Evolutionary conservation across 2,113 vertebrate genomes (phyloP), one percentile per base, ranked within the genome.

Genomic region (Recurvirostra avosetta): DNA sequence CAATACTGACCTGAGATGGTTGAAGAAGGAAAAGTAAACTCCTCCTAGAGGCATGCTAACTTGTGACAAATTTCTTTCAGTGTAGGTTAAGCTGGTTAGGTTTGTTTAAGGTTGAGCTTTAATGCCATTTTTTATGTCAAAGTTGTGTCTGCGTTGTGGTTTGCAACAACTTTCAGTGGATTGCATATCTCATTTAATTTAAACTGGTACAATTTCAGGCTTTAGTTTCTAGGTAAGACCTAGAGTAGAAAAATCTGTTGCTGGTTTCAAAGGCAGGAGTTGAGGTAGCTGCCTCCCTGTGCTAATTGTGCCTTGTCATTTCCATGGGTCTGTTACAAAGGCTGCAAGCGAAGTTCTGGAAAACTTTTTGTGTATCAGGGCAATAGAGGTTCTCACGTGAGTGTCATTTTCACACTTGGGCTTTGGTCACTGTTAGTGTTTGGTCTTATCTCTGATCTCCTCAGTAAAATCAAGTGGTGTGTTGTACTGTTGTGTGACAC

Each of bases 391-490:
- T 81, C 83, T 68, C 40, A 29, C 3, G 1, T 17, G 61, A 66
- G 56, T 1, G 0, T 30, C 0, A 0, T 13, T 47, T 19, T 52
- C 26, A 45, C 38, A 1, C 18, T 49, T 21, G 34, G 34, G 27
- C 38, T 75, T 29, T 47, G 78, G 30, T 17, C 25, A 0, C 52
- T 59, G 34, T 16, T 50, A 7, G 71, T 13, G 43, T 67, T 71
- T 47, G 77, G 66, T 65, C 76, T 63, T 1, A 8, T 34, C 68
- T n/a, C 36, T 9, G 23, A 32, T 82, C 65, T 50, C 13, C 20
- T 22, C 29, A 6, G 63, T 47, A 61, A 21, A 79, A 68, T 43
- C 58, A 29, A 66, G 66, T 50, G 49, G 32, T 34, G 73, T 26
- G 22, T 62, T 77, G 16, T 14, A 3, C 53, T 73, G 38, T 12